Evolutionary conservation across 2,888 invertebrate genomes (phyloP), one percentile per base, ranked within the genome.

Genomic region (Drosophila ustulata): DNA sequence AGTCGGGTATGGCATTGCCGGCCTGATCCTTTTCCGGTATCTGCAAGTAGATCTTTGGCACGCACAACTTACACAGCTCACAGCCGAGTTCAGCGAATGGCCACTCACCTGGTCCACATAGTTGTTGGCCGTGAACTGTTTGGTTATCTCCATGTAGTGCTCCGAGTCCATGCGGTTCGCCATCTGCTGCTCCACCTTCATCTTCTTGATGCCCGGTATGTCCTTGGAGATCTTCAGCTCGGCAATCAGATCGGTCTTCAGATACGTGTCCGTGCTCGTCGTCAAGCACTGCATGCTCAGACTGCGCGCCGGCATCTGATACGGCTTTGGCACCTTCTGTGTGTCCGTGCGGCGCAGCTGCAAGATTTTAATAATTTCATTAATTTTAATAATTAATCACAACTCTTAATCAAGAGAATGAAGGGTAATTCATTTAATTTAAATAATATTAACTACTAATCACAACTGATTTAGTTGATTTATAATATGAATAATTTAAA

Each of bases 201-300:
- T 93, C 92, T 98, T 98, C 92, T 96, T 96, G 59, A 98, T 97
- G n/a, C 98, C 98, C 1, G 97, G 96, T 72, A 98, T 97, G 91
- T 98, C 97, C 92, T 96, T 97, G 47, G 97, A 97, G 93, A 97
- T 95, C 92, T 98, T 98, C 69, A 98, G 93, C 90, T 98, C 98
- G 50, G 97, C 98, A 74, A 98, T 98, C 51, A 98, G 93, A 92
- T 98, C 97, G 28, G 95, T 96, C 92, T 97, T 97, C 82, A 95
- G 93, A 93, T 95, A 97, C 49, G 95, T 94, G 73, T 96, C 96
- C 46, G 93, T 93, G 70, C 94, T 93, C 66, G 94, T 94, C 62
- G 95, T 94, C 41, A 95, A 92, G 82, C 95, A 95, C 91, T 96
- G 96, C 91, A 96, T 94, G 87, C 96, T 96, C 88, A 96, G 94